Evolutionary conservation across 2,888 invertebrate genomes (phyloP).

Genomic region (Catocala fraxini): DNA sequence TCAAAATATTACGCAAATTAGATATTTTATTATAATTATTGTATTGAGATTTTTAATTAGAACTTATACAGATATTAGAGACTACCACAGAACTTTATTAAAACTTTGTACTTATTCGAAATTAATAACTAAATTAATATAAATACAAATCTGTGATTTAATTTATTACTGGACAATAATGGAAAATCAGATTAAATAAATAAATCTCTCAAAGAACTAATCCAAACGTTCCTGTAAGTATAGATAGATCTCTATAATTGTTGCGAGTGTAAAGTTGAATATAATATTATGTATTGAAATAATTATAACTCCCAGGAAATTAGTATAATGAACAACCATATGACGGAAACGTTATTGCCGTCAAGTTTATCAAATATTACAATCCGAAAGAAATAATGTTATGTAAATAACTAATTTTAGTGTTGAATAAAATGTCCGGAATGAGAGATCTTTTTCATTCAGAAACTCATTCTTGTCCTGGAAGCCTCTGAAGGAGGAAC

Average conservation of each 20-base stretch:
- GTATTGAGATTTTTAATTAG: slow-evolving; percentile 74
- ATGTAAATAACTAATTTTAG: no score
- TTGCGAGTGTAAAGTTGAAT: slow-evolving; percentile 71
- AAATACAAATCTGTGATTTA: slow-evolving; percentile 83
- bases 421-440: no score
- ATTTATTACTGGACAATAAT: slow-evolving; percentile 81
- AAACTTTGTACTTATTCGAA: slow-evolving; percentile 60
- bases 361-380: no score
- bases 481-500: no score
- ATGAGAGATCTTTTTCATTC: no score
- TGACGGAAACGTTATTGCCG: no score
- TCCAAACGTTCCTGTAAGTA: slow-evolving; percentile 85
- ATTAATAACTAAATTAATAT: slow-evolving; percentile 78
- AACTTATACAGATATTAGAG: slow-evolving; percentile 63
- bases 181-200: slow-evolving; percentile 53
- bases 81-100: slow-evolving; percentile 59
- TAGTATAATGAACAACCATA: no score
- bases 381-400: no score
- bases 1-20: slow-evolving; percentile 79
- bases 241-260: slow-evolving; percentile 85
- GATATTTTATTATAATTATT: slow-evolving; percentile 63
- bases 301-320: slow-evolving; percentile 8
- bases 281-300: slow-evolving; percentile 45
- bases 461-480: no score
- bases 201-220: slow-evolving; percentile 77